Evolutionary conservation across 2,113 vertebrate species (phyloP).

Genomic region (Rhadina sibilatrix): DNA sequence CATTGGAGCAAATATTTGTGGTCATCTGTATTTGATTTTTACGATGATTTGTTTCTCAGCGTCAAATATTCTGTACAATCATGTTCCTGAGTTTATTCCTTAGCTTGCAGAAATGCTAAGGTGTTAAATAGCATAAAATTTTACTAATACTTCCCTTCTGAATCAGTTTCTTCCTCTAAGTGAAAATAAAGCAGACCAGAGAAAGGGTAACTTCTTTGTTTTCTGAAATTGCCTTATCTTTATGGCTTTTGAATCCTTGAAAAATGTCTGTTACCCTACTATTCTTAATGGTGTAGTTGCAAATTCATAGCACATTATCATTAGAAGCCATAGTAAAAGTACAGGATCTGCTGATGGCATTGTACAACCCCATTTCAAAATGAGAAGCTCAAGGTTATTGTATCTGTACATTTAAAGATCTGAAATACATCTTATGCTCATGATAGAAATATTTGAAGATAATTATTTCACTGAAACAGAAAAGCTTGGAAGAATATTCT

Average conservation of each 20-base stretch:
- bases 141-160: background rate
- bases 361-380: background rate
- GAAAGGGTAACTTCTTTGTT: background rate
- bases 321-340: background rate
- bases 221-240: background rate
- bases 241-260: background rate
- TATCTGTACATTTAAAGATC: background rate
- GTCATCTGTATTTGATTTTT: background rate
- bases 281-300: background rate
- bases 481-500: background rate
- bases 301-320: background rate
- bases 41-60: background rate
- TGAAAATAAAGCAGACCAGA: background rate
- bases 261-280: background rate
- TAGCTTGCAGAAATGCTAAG: background rate
- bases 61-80: background rate
- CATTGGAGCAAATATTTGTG: background rate
- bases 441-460: background rate
- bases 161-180: background rate
- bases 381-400: background rate
- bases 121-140: background rate
- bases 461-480: background rate
- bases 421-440: background rate
- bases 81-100: background rate
- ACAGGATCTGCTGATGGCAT: background rate